Evolutionary conservation across 2,888 invertebrate species (phyloP).

Genomic region (Dolichopus griseipennis): DNA sequence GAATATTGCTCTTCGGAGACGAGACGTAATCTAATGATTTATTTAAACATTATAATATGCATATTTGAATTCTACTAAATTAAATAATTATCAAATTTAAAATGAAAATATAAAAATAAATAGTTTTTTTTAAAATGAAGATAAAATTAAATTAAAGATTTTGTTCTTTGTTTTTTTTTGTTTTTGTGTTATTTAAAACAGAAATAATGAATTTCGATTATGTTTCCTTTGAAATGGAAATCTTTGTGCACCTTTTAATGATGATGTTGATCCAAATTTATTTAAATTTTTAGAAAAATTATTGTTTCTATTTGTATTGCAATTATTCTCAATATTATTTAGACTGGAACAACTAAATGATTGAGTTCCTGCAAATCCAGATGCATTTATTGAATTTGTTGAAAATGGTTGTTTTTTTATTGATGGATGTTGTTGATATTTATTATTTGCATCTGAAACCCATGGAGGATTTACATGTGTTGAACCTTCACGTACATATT

Average conservation of each 20-base stretch:
- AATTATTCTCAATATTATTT: slow-evolving; percentile 30
- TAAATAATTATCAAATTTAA: too few species aligned
- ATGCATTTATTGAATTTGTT: slow-evolving; percentile 24
- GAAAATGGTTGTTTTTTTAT: slow-evolving; percentile 30
- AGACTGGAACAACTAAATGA: slow-evolving; percentile 50
- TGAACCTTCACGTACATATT: slow-evolving; percentile 31
- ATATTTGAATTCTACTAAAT: too few species aligned
- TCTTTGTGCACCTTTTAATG: slow-evolving; percentile 53
- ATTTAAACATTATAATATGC: too few species aligned
- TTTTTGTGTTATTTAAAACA: background rate
- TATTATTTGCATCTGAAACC: slow-evolving; percentile 25
- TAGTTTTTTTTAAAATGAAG: background rate
- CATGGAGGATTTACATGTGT: slow-evolving; percentile 25
- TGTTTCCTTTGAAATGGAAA: slow-evolving; percentile 5
- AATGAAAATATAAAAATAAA: too few species aligned
- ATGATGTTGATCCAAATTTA: background rate
- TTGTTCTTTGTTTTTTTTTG: too few species aligned
- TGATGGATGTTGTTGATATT: slow-evolving; percentile 32
- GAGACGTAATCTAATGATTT: too few species aligned
- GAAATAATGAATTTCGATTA: slow-evolving; percentile 6
- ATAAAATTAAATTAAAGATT: background rate
- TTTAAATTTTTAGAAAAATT: slow-evolving; percentile 30
- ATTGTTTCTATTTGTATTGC: slow-evolving; percentile 7
- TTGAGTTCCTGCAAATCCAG: slow-evolving; percentile 40
- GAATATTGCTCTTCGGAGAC: too few species aligned